Percentiles rank a stretch among this genome's conserved stretches.
Conservation (phyloP, 2,113 vertebrate genomes). For the Prionailurus viverrinus region DNA sequence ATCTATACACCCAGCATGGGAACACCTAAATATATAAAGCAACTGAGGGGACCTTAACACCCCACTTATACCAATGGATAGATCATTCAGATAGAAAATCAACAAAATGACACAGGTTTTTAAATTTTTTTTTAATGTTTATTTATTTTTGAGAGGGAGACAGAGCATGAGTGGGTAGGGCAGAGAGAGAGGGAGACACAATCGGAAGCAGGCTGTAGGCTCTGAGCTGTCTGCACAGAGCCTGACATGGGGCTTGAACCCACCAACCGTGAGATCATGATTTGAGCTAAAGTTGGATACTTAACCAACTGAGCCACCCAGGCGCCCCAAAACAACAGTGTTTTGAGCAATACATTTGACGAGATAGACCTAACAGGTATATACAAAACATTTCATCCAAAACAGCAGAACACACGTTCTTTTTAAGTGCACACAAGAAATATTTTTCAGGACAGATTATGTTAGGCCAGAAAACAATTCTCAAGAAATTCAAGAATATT, state of each 20-base stretch:
- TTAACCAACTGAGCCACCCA: no score
- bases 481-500: neutral
- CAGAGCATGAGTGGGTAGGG: no score
- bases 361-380: neutral
- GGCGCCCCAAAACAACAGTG: neutral
- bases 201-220: no score
- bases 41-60: neutral
- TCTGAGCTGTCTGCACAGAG: no score
- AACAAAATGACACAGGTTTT: neutral
- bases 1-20: no score
- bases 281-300: no score
- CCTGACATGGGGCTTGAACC: no score
- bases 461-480: neutral
- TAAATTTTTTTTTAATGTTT: no score
- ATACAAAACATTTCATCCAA: neutral
- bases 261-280: no score
- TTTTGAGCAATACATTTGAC: neutral
- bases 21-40: no score
- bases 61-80: neutral
- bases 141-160: no score
- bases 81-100: neutral
- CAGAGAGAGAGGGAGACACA: no score
- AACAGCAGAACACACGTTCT: neutral
- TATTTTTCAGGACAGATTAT: neutral
- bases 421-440: neutral